Percentiles rank a stretch among this genome's conserved stretches.
Evolutionary conservation across 2,888 invertebrate genomes (phyloP).

Genomic region (Malachius bipustulatus): DNA sequence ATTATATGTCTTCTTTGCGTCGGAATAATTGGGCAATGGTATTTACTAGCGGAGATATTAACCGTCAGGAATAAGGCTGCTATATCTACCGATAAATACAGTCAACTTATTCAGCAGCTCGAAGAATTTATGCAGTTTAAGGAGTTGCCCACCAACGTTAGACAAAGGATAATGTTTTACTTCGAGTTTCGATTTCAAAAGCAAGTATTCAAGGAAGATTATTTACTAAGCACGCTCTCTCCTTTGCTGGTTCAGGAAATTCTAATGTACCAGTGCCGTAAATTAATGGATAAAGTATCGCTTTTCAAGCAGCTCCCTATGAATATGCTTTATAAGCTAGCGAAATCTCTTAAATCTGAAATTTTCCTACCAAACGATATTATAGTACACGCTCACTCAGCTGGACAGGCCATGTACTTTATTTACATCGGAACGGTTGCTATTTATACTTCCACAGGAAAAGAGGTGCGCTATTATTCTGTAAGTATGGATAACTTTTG

Average conservation of each 20-base stretch:
- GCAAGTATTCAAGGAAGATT: conserved; percentile 32
- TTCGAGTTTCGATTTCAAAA: conserved; percentile 35
- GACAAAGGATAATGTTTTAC: conserved; percentile 31
- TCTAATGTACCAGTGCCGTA: conserved; percentile 30
- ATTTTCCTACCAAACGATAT: conserved; percentile 35
- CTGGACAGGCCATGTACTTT: conserved; percentile 34
- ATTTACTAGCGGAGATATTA: conserved; percentile 4
- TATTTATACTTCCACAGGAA: conserved; percentile 33
- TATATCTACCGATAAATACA: conserved; percentile 21
- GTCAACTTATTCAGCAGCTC: conserved; percentile 31
- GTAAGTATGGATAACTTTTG: no score
- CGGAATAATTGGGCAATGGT: conserved; percentile 5
- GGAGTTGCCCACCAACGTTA: conserved; percentile 32
- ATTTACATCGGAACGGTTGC: conserved; percentile 37
- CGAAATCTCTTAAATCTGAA: conserved; percentile 27
- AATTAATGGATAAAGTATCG: conserved; percentile 31
- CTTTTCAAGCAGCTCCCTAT: conserved; percentile 33
- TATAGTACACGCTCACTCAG: conserved; percentile 32
- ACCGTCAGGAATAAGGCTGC: background rate
- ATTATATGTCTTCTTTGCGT: conserved; percentile 12
- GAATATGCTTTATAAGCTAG: conserved; percentile 27
- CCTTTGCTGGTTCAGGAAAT: conserved; percentile 29
- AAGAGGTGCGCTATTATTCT: no score
- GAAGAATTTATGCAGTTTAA: conserved; percentile 37
- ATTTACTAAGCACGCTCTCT: conserved; percentile 34